These are phyloP conservation scores for Strongylocentrotus purpuratus DNA, from an alignment of 35 echinoderm and acorn worm species.

Conservation along the genomic window DNA sequence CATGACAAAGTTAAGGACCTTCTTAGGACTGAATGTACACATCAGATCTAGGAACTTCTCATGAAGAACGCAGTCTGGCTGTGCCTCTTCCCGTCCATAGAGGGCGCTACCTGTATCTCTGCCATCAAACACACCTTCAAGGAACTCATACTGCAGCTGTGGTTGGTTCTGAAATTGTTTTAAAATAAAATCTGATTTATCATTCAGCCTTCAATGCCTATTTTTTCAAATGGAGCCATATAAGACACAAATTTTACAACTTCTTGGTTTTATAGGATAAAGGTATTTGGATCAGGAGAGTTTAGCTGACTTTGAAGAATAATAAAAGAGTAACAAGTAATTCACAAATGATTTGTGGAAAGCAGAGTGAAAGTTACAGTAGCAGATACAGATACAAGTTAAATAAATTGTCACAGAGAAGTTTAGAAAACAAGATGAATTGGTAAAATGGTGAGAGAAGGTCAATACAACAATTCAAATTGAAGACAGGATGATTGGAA, in stretches of 20 bases:
- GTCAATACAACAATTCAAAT: too few relatives aligned
- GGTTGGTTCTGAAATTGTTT: constrained; percentile 56
- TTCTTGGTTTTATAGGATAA: neutral
- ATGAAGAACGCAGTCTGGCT: constrained; percentile 72
- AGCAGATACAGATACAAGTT: too few relatives aligned
- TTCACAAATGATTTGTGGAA: too few relatives aligned
- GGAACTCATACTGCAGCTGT: constrained; percentile 78
- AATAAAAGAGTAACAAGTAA: too few relatives aligned
- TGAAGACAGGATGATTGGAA: too few relatives aligned
- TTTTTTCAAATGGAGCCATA: neutral
- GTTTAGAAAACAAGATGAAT: neutral
- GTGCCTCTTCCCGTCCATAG: constrained; percentile 55
- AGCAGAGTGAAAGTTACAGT: too few relatives aligned
- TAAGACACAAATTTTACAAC: neutral
- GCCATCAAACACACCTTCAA: constrained; percentile 91
- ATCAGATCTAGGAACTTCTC: constrained; percentile 95
- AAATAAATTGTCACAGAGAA: neutral
- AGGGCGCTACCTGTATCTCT: constrained; percentile 69
- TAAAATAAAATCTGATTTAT: neutral
- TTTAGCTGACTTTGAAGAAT: too few relatives aligned
- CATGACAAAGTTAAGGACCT: constrained; percentile 78
- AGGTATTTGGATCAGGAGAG: too few relatives aligned
- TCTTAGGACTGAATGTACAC: constrained; percentile 72
- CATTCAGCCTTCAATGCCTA: neutral
- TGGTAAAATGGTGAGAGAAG: too few relatives aligned